Conservation (phyloP, 2,797 vertebrate genomes). For the Enoplosus armatus region DNA sequence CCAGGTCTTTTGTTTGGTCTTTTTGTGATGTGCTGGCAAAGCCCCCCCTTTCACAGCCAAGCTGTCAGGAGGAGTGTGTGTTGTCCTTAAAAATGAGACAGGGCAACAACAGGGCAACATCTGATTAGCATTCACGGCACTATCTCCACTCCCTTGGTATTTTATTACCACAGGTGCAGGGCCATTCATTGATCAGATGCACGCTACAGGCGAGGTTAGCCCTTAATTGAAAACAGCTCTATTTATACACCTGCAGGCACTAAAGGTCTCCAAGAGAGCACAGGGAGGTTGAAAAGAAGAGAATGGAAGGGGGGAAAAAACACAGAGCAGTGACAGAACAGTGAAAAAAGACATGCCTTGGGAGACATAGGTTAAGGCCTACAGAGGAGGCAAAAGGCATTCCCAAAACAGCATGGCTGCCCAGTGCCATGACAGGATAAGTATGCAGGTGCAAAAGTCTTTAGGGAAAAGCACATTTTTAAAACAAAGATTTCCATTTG, state of each 20-base stretch:
- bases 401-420: slow-evolving; percentile 62
- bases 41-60: slow-evolving; percentile 70
- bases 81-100: slow-evolving; percentile 80
- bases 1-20: slow-evolving; percentile 76
- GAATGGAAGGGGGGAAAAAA: slow-evolving; percentile 46
- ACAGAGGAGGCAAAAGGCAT: slow-evolving; percentile 59
- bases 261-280: slow-evolving; percentile 84
- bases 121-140: slow-evolving; percentile 87
- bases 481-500: slow-evolving; percentile 21
- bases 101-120: slow-evolving; percentile 85
- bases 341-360: slow-evolving; percentile 69
- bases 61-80: slow-evolving; percentile 80
- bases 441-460: slow-evolving; percentile 61
- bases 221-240: slow-evolving; percentile 89
- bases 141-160: slow-evolving; percentile 82
- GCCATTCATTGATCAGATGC: slow-evolving; percentile 88
- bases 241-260: slow-evolving; percentile 91
- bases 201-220: slow-evolving; percentile 84
- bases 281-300: slow-evolving; percentile 66
- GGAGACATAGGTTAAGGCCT: slow-evolving; percentile 66
- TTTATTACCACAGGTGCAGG: slow-evolving; percentile 93
- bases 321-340: slow-evolving; percentile 65
- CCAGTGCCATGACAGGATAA: slow-evolving; percentile 34
- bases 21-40: slow-evolving; percentile 77
- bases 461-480: neutral